Evolutionary conservation across 2,797 vertebrate genomes (phyloP), one percentile per base, ranked within the genome.

Genomic region (Aplochiton taeniatus): DNA sequence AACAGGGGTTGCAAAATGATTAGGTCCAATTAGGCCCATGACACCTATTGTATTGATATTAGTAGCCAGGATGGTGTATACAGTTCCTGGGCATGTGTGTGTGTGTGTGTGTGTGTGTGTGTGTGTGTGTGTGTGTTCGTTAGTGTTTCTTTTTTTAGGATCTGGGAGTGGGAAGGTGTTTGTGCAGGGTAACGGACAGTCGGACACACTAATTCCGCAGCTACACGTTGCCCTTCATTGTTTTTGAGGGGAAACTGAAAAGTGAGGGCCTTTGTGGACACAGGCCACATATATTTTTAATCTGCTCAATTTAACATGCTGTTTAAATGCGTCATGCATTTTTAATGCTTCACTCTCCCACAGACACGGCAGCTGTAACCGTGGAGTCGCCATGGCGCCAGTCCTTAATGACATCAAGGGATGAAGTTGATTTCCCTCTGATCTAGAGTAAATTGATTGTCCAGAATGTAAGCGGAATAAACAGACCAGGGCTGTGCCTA

Each of bases 251-350:
- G 72, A 68, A 82, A 70, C 74, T 56, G 78, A 67, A 72, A 60
- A 45, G 77, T 71, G 57, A 71, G 50, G n/a, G 60, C 63, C 64
- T 59, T 71, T 17, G 42, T 62, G 68, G 63, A 75, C 74, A 55
- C 62, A 51, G 66, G 20, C 52, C 69, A 43, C 79, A 88, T 89
- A 79, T 90, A 88, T 90, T 76, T 90, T 91, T 90, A 85, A 90
- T 89, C 75, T 78, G 68, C 77, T 87, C 77, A 83, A 80, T 87
- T 89, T 88, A 89, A 85, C 83, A 87, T 85, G 77, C 72, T 83
- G 73, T 81, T 80, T 88, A 89, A 89, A 89, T 87, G 85, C 63
- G 63, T 74, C 48, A 59, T 91, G 61, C 75, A 90, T 88, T 81
- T 86, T 91, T 90, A 83, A 90, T 87, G 72, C 60, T 49, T 68